A percentile compares a stretch with the other conserved stretches of the same genome.
Evolutionary conservation across 1,140 invertebrate genomes (phyloP).

Genomic region (Phocides pigmalion): DNA sequence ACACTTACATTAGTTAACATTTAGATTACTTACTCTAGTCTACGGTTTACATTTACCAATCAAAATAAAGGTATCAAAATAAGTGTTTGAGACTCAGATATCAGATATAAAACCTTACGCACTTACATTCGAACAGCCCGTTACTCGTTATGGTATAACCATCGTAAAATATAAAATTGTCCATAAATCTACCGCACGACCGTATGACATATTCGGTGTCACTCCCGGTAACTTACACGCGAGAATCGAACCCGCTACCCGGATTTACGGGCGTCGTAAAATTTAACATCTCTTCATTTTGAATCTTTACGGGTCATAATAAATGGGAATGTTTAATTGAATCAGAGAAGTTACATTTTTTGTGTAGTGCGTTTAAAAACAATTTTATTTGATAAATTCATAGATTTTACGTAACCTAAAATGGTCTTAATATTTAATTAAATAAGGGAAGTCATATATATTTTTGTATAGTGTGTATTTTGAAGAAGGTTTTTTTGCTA

Average conservation of each 20-base stretch:
- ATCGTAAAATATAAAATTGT: constrained; percentile 45
- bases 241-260: constrained; percentile 45
- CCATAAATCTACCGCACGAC: constrained; percentile 33
- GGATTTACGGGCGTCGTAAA: constrained; percentile 46
- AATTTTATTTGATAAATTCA: too few species aligned
- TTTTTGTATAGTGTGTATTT: too few species aligned
- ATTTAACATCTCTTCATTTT: constrained; percentile 42
- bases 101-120: constrained; percentile 20
- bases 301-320: constrained; percentile 29
- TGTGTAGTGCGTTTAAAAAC: too few species aligned
- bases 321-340: not conserved
- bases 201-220: constrained; percentile 36
- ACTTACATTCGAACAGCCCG: constrained; percentile 3
- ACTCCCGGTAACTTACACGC: constrained; percentile 21
- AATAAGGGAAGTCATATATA: too few species aligned
- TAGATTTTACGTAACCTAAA: too few species aligned
- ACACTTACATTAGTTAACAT: too few species aligned
- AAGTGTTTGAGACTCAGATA: constrained; percentile 1
- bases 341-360: not conserved
- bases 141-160: constrained; percentile 34
- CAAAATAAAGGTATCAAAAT: not conserved
- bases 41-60: too few species aligned
- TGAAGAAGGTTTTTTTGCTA: too few species aligned
- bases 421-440: too few species aligned
- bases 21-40: too few species aligned